These are phyloP conservation scores for Drosophila colorata DNA, from an alignment of 2,888 invertebrate species.

Conservation along the genomic window DNA sequence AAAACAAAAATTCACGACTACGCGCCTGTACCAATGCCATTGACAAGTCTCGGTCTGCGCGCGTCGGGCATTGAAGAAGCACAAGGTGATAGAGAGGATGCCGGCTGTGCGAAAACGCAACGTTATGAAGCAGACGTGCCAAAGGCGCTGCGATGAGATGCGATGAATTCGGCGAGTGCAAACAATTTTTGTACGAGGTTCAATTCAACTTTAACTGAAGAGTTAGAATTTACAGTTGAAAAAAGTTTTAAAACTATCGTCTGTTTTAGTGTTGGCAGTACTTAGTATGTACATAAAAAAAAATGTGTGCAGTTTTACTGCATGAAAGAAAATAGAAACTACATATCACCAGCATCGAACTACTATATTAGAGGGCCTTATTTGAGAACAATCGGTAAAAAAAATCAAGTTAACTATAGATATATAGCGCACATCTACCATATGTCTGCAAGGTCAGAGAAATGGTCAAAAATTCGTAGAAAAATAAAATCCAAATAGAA, in stretches of 20 bases:
- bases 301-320: too few species aligned
- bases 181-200: conserved; percentile 46
- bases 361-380: too few species aligned
- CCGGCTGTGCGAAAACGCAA: conserved; percentile 57
- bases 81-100: conserved; percentile 59
- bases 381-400: too few species aligned
- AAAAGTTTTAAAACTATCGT: not conserved
- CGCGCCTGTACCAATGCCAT: conserved; percentile 63
- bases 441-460: not conserved
- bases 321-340: too few species aligned
- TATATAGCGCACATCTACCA: too few species aligned
- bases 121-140: conserved; percentile 38
- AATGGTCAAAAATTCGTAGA: not conserved
- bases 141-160: conserved; percentile 34
- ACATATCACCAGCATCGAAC: too few species aligned
- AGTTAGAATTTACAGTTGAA: not conserved
- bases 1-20: conserved; percentile 25
- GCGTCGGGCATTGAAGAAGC: conserved; percentile 40
- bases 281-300: too few species aligned
- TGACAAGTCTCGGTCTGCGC: conserved; percentile 53
- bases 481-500: not conserved
- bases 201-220: conserved; percentile 6
- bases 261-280: too few species aligned
- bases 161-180: conserved; percentile 37
- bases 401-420: too few species aligned